A percentile compares a stretch with the other conserved stretches of the same genome.
These are phyloP conservation scores for Chondrilla cf. caribensis DNA, from an alignment of 37 sponge, comb jelly and placozoan species.

Conservation along the genomic window DNA sequence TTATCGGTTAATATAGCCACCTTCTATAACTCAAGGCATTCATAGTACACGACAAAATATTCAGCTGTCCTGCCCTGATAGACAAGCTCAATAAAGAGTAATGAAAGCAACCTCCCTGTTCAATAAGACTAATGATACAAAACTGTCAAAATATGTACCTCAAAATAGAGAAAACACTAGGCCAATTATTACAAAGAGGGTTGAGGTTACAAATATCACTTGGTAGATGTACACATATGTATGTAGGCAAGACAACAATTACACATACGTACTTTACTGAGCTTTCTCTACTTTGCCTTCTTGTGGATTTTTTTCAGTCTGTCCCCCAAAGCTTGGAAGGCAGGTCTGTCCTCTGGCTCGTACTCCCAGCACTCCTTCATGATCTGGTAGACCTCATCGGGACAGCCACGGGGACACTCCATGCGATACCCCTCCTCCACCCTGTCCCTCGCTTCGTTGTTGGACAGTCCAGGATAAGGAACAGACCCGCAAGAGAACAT, in stretches of 20 bases:
- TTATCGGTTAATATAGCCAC: no score
- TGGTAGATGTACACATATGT: neutral
- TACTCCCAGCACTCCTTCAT: conserved; percentile 92
- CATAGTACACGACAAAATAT: no score
- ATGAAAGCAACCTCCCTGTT: no score
- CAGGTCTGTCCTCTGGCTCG: conserved; percentile 84
- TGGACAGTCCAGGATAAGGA: conserved; percentile 88
- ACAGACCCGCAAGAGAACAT: conserved; percentile 78
- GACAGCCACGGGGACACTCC: conserved; percentile 71
- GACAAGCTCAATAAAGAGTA: no score
- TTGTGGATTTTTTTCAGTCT: conserved; percentile 33
- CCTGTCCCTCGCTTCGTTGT: conserved; percentile 68
- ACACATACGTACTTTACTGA: conserved; percentile 3
- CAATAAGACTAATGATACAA: no score
- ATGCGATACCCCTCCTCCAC: conserved; percentile 84
- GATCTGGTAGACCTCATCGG: conserved; percentile 63
- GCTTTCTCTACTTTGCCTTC: neutral
- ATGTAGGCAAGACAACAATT: neutral
- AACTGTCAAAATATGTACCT: no score
- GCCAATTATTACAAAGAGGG: no score
- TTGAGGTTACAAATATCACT: no score
- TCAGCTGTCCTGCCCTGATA: no score
- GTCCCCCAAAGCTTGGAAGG: conserved; percentile 50
- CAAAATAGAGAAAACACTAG: no score
- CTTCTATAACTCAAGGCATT: no score